Conservation (phyloP, 2,797 vertebrate species). For the Sciurus carolinensis region DNA sequence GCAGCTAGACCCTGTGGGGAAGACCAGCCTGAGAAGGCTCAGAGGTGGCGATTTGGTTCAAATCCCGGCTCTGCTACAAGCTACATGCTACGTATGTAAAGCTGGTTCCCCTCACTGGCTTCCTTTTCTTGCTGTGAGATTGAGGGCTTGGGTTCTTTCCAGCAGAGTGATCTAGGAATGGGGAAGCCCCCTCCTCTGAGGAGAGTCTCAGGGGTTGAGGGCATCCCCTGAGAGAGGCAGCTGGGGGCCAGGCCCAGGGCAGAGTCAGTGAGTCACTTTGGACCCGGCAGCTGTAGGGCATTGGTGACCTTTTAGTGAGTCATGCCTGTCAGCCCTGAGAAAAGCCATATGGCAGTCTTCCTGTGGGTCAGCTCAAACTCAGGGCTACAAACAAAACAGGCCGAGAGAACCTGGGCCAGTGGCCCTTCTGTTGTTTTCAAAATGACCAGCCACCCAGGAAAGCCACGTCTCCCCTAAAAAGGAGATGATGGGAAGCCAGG, state of each 20-base stretch:
- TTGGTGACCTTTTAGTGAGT: conserved; percentile 62
- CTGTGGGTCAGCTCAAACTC: neutral
- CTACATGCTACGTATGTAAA: neutral
- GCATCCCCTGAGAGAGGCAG: neutral
- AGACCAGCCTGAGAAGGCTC: neutral
- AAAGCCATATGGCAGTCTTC: conserved; percentile 13
- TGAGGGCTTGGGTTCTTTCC: neutral
- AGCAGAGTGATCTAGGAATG: neutral
- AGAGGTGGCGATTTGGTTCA: neutral
- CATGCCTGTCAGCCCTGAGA: conserved; percentile 53
- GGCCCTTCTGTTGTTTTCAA: neutral
- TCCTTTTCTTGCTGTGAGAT: neutral
- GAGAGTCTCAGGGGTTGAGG: neutral
- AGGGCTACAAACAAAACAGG: neutral
- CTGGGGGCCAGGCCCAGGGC: conserved; percentile 38
- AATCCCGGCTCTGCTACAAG: neutral
- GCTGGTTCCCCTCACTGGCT: neutral
- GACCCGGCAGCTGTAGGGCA: neutral
- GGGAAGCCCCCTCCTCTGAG: neutral
- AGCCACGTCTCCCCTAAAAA: neutral
- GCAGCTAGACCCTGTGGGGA: neutral
- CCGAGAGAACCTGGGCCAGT: neutral
- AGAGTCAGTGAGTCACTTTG: conserved; percentile 59
- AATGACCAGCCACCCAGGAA: neutral
- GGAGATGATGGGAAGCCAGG: neutral